Evolutionary conservation across 2,888 invertebrate genomes (phyloP).

Genomic region (Isotomurus palustris): DNA sequence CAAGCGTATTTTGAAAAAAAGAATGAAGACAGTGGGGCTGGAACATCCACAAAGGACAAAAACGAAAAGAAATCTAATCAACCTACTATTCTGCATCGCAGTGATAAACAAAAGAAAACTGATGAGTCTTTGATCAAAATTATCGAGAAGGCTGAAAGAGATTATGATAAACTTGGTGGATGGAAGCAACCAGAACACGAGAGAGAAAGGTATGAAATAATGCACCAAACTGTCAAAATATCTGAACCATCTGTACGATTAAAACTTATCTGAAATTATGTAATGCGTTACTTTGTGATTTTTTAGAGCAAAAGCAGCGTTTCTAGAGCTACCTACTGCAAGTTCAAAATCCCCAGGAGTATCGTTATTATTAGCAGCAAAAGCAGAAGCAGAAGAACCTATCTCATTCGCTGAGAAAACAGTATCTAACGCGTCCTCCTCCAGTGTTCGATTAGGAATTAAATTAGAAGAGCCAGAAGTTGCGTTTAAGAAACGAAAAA

Average conservation of each 20-base stretch:
- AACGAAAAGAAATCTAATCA: conserved; percentile 12
- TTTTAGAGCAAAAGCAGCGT: not conserved
- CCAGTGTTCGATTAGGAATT: conserved; percentile 51
- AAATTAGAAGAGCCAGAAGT: conserved; percentile 51
- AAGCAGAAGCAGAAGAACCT: conserved; percentile 21
- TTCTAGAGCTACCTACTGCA: conserved; percentile 25
- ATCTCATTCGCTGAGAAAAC: conserved; percentile 36
- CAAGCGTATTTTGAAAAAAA: conserved; percentile 23
- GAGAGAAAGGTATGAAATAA: not conserved
- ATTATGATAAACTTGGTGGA: conserved; percentile 23
- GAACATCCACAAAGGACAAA: not conserved
- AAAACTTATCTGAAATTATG: not conserved
- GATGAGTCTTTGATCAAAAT: conserved; percentile 17
- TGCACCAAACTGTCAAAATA: too few relatives aligned
- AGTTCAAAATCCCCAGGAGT: conserved; percentile 16
- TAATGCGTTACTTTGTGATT: not conserved
- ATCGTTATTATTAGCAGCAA: conserved; percentile 14
- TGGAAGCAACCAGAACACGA: conserved; percentile 14
- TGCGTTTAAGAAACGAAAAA: conserved; percentile 67
- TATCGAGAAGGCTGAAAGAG: conserved; percentile 19
- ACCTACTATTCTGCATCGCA: conserved; percentile 35
- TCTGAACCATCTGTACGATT: too few relatives aligned
- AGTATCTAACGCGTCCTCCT: conserved; percentile 17
- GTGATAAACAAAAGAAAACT: conserved; percentile 33
- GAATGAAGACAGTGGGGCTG: conserved; percentile 7